Base-by-base conservation (phyloP, 2,797 vertebrate species). In the Tachyglossus aculeatus region DNA sequence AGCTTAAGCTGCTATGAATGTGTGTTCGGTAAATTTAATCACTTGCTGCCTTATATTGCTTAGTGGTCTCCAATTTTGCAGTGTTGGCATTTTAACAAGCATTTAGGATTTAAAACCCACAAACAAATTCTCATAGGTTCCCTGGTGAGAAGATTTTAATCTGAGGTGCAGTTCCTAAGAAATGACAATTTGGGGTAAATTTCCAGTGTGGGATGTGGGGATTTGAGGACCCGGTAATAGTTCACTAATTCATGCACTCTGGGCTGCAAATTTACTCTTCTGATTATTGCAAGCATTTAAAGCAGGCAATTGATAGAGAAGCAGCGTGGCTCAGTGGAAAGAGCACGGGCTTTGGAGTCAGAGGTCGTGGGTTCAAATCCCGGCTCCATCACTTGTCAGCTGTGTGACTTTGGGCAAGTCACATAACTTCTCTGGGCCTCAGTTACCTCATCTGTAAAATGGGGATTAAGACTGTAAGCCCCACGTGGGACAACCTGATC, bases 11-110 rank as follows among this genome's bases (percentile, higher is more conserved):
- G 82, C 81, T 90, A 87, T 87, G 77, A 85, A 86, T 88, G 74
- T 88, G 81, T 83, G 69, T 92, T 89, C 87, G 71, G 88, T 90
- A 88, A 90, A 90, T 91, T 90, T 92, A 92, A 92, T 93, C 90
- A 88, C 85, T 89, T 76, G 85, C 89, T 87, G 86, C 80, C 77
- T 90, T 90, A 83, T 86, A 92, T 90, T 92, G 89, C 90, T 89
- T 91, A 91, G 90, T 91, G 77, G 84, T 83, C 92, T 92, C 90
- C 89, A 91, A 92, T 91, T 92, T 89, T 93, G 90, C 85, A 77
- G 73, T 75, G 88, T 87, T 92, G 81, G 85, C 57, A 0, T 84
- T 92, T 92, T 90, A 89, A 84, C 86, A 89, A 85, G 81, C 88
- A 83, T 53, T 92, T 88, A 74, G 78, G 74, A 86, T 92, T 88